Percentiles rank a stretch among this genome's conserved stretches.
Evolutionary conservation across 2,797 vertebrate genomes (phyloP).

Genomic region (Coracias cyanogaster): DNA sequence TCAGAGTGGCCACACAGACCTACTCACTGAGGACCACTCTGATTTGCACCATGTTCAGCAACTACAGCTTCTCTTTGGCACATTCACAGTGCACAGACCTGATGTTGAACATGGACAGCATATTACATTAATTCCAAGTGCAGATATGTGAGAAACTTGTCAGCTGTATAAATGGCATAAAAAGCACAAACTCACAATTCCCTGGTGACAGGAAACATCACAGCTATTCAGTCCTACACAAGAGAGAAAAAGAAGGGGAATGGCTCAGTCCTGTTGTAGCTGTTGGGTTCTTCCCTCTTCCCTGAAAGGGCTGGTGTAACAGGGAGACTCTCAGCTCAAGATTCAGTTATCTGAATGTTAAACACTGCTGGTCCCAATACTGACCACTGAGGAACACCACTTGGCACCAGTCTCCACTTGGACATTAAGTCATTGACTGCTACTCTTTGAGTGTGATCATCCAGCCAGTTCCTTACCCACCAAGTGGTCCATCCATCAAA

Average conservation of each 20-base stretch:
- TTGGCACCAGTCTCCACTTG: not conserved
- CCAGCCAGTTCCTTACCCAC: not conserved
- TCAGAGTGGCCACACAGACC: fast-evolving
- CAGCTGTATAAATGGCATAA: not conserved
- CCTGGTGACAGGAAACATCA: not conserved
- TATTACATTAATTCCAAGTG: not conserved
- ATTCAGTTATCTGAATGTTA: not conserved
- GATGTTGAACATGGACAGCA: not conserved
- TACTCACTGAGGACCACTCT: not conserved
- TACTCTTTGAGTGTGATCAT: not conserved
- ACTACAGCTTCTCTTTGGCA: not conserved
- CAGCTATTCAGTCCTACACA: not conserved
- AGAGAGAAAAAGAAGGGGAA: not conserved
- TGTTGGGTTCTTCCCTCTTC: not conserved
- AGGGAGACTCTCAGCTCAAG: not conserved
- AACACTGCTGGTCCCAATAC: not conserved
- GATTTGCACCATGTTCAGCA: not conserved
- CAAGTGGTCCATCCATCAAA: not conserved
- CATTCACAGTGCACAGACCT: fast-evolving
- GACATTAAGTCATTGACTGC: not conserved
- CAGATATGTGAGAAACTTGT: fast-evolving
- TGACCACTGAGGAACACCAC: not conserved
- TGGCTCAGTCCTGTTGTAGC: not conserved
- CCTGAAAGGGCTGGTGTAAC: not conserved
- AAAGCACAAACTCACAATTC: not conserved